A percentile compares a stretch with the other conserved stretches of the same genome.
These are phyloP conservation scores for Lerista edwardsae DNA, from an alignment of 2,797 vertebrate genomes.

Conservation along the genomic window DNA sequence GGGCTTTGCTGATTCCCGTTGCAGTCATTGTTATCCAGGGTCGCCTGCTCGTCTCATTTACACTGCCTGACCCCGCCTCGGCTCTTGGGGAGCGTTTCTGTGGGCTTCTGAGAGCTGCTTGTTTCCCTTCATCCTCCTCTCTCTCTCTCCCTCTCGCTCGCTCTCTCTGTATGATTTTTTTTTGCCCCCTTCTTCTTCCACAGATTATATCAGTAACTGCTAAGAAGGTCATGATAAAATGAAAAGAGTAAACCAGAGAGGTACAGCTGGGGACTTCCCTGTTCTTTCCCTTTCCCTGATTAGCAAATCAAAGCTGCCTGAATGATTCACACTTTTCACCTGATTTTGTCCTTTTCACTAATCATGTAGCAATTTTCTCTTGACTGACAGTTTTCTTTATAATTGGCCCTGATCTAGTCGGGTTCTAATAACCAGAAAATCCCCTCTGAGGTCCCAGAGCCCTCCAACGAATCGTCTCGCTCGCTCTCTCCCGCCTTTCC, in stretches of 20 bases:
- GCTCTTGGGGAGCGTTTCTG: conserved; percentile 83
- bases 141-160: no score
- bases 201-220: conserved; percentile 92
- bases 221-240: conserved; percentile 98
- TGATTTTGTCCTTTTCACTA: conserved; percentile 99
- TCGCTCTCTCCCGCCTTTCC: conserved; percentile 71
- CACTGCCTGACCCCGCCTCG: conserved; percentile 82
- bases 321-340: conserved; percentile 99
- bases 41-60: conserved; percentile 85
- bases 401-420: conserved; percentile 99
- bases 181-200: conserved; percentile 68
- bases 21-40: conserved; percentile 84
- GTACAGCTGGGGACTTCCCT: conserved; percentile 96
- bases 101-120: conserved; percentile 79
- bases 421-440: conserved; percentile 99
- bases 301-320: conserved; percentile 99
- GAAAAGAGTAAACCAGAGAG: conserved; percentile 92
- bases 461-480: conserved; percentile 90
- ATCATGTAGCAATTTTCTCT: conserved; percentile 99
- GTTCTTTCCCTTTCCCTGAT: conserved; percentile 92
- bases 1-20: conserved; percentile 91
- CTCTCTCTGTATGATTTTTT: no score
- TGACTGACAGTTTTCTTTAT: conserved; percentile 99
- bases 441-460: conserved; percentile 98
- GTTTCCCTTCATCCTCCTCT: conserved; percentile 53